Evolutionary conservation across 2,113 vertebrate species (phyloP).

Genomic region (Rhodinocichla rosea): DNA sequence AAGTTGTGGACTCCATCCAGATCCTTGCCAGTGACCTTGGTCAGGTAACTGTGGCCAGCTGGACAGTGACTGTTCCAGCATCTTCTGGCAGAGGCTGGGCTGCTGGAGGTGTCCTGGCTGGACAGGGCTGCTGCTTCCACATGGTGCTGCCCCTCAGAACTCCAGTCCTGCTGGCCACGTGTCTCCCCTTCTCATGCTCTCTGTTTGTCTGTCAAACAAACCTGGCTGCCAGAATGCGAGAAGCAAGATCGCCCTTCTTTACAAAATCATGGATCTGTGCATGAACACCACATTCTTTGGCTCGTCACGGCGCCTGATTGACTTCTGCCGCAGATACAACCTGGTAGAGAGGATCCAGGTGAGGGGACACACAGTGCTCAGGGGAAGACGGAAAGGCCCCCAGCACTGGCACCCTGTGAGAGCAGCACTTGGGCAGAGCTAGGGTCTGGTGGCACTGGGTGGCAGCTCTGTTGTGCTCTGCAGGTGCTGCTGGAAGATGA

Average conservation of each 20-base stretch:
- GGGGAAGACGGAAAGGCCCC: background rate
- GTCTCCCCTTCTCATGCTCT: background rate
- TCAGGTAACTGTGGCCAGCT: background rate
- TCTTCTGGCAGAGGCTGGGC: background rate
- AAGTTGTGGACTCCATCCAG: background rate
- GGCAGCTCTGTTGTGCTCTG: background rate
- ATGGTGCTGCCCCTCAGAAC: background rate
- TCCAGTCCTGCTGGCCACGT: rapidly evolving
- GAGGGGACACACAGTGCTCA: background rate
- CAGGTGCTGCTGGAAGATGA: background rate
- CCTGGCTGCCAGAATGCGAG: background rate
- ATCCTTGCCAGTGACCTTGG: background rate
- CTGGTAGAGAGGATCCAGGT: background rate
- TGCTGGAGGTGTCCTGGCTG: background rate
- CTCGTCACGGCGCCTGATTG: background rate
- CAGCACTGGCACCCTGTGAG: background rate
- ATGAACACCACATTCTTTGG: rapidly evolving
- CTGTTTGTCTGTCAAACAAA: background rate
- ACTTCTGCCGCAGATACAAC: background rate
- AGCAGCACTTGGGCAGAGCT: background rate
- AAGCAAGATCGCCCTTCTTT: background rate
- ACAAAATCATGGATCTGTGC: background rate
- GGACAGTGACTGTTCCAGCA: background rate
- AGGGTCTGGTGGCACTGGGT: background rate
- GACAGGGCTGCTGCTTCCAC: background rate